Evolutionary conservation across 64 coral and sea anemone species (phyloP), one percentile per base, ranked within the genome.

Genomic region (Montipora sp.): DNA sequence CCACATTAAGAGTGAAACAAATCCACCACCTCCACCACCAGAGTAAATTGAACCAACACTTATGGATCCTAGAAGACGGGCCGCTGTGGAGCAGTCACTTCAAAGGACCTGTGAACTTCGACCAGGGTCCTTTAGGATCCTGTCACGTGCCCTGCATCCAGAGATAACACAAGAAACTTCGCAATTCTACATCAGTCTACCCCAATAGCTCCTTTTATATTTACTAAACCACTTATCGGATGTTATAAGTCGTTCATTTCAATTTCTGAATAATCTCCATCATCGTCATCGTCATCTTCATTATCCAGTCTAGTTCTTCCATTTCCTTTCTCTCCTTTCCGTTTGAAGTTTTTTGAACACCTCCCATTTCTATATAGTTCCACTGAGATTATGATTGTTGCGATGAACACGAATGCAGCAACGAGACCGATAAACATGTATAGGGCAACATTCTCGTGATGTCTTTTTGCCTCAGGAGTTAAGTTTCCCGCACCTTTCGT

Each of bases 351-450:
- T 60, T 80, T 83, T n/a, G 81, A 36, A 81, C 98, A 99, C 59
- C 95, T 90, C 57, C 98, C 98, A 77, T 91, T 99, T 53, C 92
- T 91, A 61, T 99, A 99, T 2, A 99, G 89, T 73, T 99, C 98
- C 5, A 99, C 92, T 15, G 94, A 89, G 18, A 99, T 94, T 19
- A 99, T 96, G 51, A 99, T 91, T 47, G 83, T 90, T n/a, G 89
- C 94, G 3, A 99, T 99, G 50, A 99, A 89, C 20, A 99, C 79
- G 89, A 99, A 99, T 5, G 98, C 94, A 12, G 96, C 94, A 2
- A 99, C 95, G 7, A 99, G 86, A 24, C 98, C 98, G 79, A 95
- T 95, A 46, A 99, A 99, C 98, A 99, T 99, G 72, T 99, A 99
- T 2, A 99, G 72, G 3, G 98, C 95, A 45, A 99, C 94, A 77